Conservation (phyloP, 2,113 vertebrate genomes). For the Oncorhynchus masou region DNA sequence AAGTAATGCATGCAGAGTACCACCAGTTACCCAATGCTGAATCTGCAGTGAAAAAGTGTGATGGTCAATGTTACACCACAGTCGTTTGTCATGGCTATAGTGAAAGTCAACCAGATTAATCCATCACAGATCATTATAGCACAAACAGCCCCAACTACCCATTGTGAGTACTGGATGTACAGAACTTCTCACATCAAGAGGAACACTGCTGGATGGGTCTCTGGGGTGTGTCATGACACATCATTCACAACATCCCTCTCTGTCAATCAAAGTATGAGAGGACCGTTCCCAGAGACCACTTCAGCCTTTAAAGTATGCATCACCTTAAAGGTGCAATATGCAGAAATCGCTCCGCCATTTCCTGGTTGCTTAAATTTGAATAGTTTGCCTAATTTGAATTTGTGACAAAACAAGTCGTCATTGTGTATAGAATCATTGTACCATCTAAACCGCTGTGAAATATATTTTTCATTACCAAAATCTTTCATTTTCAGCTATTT, state of each 20-base stretch:
- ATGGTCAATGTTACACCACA: neutral
- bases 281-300: neutral
- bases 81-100: neutral
- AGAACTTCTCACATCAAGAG: neutral
- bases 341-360: too few relatives aligned
- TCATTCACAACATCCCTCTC: neutral
- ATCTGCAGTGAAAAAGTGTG: neutral
- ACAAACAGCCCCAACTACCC: neutral
- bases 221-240: neutral
- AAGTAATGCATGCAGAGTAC: neutral
- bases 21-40: neutral
- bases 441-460: too few relatives aligned
- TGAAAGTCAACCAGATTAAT: neutral
- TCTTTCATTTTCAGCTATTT: too few relatives aligned
- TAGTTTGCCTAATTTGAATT: too few relatives aligned
- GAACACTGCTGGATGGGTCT: neutral
- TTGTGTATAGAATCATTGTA: too few relatives aligned
- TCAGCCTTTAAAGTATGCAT: conserved; percentile 1
- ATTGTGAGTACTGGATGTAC: neutral
- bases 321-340: neutral
- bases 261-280: neutral
- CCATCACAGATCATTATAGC: neutral
- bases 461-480: too few relatives aligned
- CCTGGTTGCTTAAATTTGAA: too few relatives aligned
- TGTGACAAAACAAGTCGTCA: too few relatives aligned